These are phyloP conservation scores for Vollenhovia emeryi DNA, from an alignment of 1,140 invertebrate species.

Conservation along the genomic window DNA sequence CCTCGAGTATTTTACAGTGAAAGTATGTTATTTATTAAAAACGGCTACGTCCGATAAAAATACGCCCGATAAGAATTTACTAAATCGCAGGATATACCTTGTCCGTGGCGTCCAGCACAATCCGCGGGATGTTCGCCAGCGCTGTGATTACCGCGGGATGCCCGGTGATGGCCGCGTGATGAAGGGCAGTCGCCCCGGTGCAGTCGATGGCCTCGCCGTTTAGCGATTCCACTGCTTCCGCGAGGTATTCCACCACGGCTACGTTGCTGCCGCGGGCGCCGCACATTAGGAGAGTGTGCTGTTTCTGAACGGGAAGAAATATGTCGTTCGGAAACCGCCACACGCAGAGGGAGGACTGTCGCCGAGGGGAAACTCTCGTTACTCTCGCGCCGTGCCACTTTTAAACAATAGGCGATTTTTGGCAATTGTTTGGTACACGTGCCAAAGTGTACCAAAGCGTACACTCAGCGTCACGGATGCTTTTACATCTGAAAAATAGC, in stretches of 20 bases:
- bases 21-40: too few species aligned
- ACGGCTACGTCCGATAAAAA: too few species aligned
- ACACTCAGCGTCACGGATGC: too few species aligned
- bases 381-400: too few species aligned
- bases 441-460: too few species aligned
- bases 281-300: conserved; percentile 89
- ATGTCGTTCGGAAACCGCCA: neutral
- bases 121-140: conserved; percentile 87
- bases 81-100: too few species aligned
- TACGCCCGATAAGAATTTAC: too few species aligned
- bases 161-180: conserved; percentile 84
- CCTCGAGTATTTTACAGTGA: too few species aligned
- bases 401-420: too few species aligned
- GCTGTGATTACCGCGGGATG: conserved; percentile 86
- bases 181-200: conserved; percentile 84
- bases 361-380: neutral
- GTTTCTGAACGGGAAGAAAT: conserved; percentile 86
- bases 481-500: too few species aligned
- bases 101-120: conserved; percentile 86
- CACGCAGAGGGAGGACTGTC: too few species aligned
- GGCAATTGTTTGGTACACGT: too few species aligned
- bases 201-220: conserved; percentile 87
- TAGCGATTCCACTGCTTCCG: conserved; percentile 88
- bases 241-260: conserved; percentile 87
- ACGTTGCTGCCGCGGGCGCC: conserved; percentile 88